Evolutionary conservation across 2,888 invertebrate genomes (phyloP), one percentile per base, ranked within the genome.

Genomic region (Bellardia pandia): DNA sequence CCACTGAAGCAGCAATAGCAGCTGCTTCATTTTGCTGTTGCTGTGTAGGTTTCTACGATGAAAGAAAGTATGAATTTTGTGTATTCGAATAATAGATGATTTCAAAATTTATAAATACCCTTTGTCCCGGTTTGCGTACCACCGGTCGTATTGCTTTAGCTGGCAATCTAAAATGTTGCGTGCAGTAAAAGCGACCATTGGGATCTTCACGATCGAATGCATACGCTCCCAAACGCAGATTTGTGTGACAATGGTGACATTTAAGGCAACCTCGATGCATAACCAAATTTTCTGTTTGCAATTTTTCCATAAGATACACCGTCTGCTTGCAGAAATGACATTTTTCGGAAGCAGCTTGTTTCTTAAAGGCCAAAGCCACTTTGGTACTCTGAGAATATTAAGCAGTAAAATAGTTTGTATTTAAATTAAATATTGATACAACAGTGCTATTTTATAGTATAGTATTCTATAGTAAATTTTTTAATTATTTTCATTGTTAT

Each of bases 181-280:
- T 94, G 91, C 97, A 98, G 93, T 96, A 97, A 93, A 97, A 94
- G 69, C 95, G 95, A 66, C 95, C 96, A 90, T 95, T 95, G 33
- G 95, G 94, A 88, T 96, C 96, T 89, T 96, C 96, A 23, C 95
- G 94, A 92, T 97, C 96, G 91, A 96, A 96, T 62, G 96, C 95
- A 91, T 97, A 97, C 84, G 96, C 96, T 66, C 95, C 95, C 66
- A 98, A 95, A 68, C 98, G 95, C 66, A 99, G 95, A 86, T 96
- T 96, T 5, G 96, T 96, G 91, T 96, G 96, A 94, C 99, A 99
- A 93, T 98, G 98, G 93, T 98, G 97, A 94, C 99, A 99, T 88
- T 97, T 96, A 94, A 99, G 97, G 94, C 99, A 99, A 64, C 97
- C 96, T 83, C 98, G 96, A 94, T 99, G 99, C 93, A 99, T 96